phyloP scores from a whole-genome alignment of 1,140 invertebrate genomes.

The Drosophila azteca region DNA sequence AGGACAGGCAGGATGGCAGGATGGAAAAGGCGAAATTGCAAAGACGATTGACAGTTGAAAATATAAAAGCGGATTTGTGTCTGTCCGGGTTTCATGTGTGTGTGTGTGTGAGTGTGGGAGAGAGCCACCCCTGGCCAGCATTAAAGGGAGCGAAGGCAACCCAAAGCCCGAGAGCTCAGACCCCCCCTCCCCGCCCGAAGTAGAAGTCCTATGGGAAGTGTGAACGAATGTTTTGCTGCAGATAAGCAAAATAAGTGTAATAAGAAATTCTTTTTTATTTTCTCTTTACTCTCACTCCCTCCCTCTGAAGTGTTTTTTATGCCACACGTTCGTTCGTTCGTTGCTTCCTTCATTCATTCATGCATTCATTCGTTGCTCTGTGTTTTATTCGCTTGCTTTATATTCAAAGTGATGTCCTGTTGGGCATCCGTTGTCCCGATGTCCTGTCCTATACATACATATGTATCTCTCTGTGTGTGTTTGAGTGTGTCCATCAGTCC shows the following conservation, averaged over 20 bases:
- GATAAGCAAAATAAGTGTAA: slow-evolving; percentile 81
- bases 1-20: not conserved
- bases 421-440: slow-evolving; percentile 45
- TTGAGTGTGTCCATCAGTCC: slow-evolving; percentile 65
- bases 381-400: slow-evolving; percentile 80
- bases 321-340: slow-evolving; percentile 56
- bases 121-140: slow-evolving; percentile 36
- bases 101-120: slow-evolving; percentile 16
- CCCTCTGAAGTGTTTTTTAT: slow-evolving; percentile 71
- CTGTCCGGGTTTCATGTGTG: slow-evolving; percentile 41
- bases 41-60: slow-evolving; percentile 79
- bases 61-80: slow-evolving; percentile 81
- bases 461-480: slow-evolving; percentile 18
- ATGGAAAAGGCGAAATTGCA: slow-evolving; percentile 47
- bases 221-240: slow-evolving; percentile 81
- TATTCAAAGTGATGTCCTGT: slow-evolving; percentile 81
- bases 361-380: slow-evolving; percentile 40
- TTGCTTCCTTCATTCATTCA: slow-evolving; percentile 8
- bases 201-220: slow-evolving; percentile 56
- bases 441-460: slow-evolving; percentile 14
- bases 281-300: slow-evolving; percentile 12
- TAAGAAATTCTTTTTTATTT: slow-evolving; percentile 81
- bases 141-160: slow-evolving; percentile 26
- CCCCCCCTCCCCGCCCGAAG: not conserved
- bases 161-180: slow-evolving; percentile 18